Percentiles rank a stretch among this genome's conserved stretches.
phyloP scores from a whole-genome alignment of 2,113 vertebrate genomes.

The Bujurquina vittata region DNA sequence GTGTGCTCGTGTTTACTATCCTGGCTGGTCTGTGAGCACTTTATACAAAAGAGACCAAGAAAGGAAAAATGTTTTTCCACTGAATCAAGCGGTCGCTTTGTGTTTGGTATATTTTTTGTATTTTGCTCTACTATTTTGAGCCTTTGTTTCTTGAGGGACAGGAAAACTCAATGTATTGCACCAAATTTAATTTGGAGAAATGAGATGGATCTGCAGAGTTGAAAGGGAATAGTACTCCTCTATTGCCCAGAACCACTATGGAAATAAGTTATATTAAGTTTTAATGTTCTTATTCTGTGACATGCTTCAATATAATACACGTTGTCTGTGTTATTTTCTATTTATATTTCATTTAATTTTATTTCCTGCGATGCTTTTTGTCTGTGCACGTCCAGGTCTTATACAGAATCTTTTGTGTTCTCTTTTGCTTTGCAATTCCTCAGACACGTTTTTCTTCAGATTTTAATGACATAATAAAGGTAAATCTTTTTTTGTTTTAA shows the following conservation, averaged over 20 bases:
- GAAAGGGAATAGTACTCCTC: neutral
- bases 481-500: neutral
- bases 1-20: slow-evolving; percentile 27
- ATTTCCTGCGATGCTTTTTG: neutral
- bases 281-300: slow-evolving; percentile 2
- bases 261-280: slow-evolving; percentile 41
- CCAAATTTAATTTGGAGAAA: slow-evolving; percentile 19
- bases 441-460: neutral
- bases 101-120: neutral
- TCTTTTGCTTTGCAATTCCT: neutral
- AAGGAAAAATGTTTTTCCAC: slow-evolving; percentile 34
- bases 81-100: neutral
- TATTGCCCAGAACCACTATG: slow-evolving; percentile 7
- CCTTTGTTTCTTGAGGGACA: neutral
- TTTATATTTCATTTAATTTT: neutral
- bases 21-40: slow-evolving; percentile 23
- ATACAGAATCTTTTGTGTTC: neutral
- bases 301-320: neutral
- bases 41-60: slow-evolving; percentile 8
- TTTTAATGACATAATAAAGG: neutral
- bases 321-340: slow-evolving; percentile 4
- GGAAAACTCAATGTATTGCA: slow-evolving; percentile 12
- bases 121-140: slow-evolving; percentile 31
- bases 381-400: neutral
- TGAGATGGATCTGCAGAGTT: slow-evolving; percentile 14